A percentile compares a stretch with the other conserved stretches of the same genome.
Evolutionary conservation across 1,140 invertebrate genomes (phyloP).

Genomic region (Lepidurus apus): DNA sequence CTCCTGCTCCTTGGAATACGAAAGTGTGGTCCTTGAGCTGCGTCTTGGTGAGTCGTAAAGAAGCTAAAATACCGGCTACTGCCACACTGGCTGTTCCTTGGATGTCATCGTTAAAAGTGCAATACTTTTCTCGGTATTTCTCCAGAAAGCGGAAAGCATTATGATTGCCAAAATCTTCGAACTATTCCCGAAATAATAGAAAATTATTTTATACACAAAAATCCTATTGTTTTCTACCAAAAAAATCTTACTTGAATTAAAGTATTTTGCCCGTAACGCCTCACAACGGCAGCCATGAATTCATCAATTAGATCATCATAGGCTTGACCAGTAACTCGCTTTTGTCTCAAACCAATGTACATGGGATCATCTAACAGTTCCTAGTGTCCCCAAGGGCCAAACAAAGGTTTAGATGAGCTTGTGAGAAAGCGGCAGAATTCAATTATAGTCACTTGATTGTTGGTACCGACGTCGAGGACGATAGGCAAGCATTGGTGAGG

Average conservation of each 20-base stretch:
- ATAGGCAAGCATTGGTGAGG: slow-evolving; percentile 89
- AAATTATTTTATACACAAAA: slow-evolving; percentile 26
- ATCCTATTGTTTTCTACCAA: not conserved
- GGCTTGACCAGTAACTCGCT: slow-evolving; percentile 71
- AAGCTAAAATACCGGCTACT: slow-evolving; percentile 80
- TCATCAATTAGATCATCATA: slow-evolving; percentile 97
- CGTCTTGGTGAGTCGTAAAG: slow-evolving; percentile 69
- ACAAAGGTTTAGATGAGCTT: not conserved
- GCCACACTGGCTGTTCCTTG: slow-evolving; percentile 92
- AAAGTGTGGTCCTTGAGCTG: slow-evolving; percentile 74
- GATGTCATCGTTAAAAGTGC: slow-evolving; percentile 96
- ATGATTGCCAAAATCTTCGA: slow-evolving; percentile 92
- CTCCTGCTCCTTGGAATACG: slow-evolving; percentile 87
- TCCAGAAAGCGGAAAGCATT: slow-evolving; percentile 88
- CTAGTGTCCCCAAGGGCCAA: slow-evolving; percentile 45
- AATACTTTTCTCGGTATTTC: slow-evolving; percentile 79
- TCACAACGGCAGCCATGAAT: slow-evolving; percentile 93
- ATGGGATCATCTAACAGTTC: slow-evolving; percentile 84
- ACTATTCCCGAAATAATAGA: slow-evolving; percentile 52
- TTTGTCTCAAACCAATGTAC: slow-evolving; percentile 88
- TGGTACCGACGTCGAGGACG: slow-evolving; percentile 86
- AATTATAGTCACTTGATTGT: slow-evolving; percentile 60
- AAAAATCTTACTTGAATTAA: slow-evolving; percentile 61
- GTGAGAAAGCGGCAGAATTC: slow-evolving; percentile 26
- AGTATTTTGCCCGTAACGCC: slow-evolving; percentile 82